Evolutionary conservation across 1,140 invertebrate species (phyloP).

Genomic region (Episyrphus balteatus): DNA sequence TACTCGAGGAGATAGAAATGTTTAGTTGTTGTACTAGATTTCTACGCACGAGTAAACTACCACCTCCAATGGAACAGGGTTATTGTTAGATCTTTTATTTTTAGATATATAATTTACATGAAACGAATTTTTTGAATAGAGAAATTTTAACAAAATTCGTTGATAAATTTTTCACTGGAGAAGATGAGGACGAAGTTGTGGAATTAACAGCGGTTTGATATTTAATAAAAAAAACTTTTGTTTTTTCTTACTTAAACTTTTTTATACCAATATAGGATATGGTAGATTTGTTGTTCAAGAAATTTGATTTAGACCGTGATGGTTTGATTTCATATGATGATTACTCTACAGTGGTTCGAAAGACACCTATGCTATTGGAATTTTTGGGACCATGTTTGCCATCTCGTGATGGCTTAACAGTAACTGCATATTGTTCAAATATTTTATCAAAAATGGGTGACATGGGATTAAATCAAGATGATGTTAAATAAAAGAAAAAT

Average conservation of each 20-base stretch:
- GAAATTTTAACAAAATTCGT: constrained; percentile 23
- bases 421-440: constrained; percentile 17
- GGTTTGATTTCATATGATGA: constrained; percentile 63
- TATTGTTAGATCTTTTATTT: background rate
- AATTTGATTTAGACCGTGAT: constrained; percentile 70
- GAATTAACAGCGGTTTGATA: constrained; percentile 21
- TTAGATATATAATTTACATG: constrained; percentile 23
- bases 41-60: too few relatives aligned
- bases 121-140: constrained; percentile 15
- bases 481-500: too few relatives aligned
- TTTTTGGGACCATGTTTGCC: constrained; percentile 71
- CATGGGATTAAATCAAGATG: too few relatives aligned
- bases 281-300: constrained; percentile 67
- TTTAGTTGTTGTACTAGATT: too few relatives aligned
- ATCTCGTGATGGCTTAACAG: constrained; percentile 12
- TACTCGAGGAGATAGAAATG: too few relatives aligned
- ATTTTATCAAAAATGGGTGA: too few relatives aligned
- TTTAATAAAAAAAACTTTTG: background rate
- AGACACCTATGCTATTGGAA: constrained; percentile 59
- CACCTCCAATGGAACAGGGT: too few relatives aligned
- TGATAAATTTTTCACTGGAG: constrained; percentile 24
- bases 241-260: background rate
- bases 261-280: constrained; percentile 46
- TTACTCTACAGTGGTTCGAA: constrained; percentile 51
- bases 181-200: constrained; percentile 29